phyloP scores from a whole-genome alignment of 53 echinoderm and acorn worm species.

The Henricia sp. region DNA sequence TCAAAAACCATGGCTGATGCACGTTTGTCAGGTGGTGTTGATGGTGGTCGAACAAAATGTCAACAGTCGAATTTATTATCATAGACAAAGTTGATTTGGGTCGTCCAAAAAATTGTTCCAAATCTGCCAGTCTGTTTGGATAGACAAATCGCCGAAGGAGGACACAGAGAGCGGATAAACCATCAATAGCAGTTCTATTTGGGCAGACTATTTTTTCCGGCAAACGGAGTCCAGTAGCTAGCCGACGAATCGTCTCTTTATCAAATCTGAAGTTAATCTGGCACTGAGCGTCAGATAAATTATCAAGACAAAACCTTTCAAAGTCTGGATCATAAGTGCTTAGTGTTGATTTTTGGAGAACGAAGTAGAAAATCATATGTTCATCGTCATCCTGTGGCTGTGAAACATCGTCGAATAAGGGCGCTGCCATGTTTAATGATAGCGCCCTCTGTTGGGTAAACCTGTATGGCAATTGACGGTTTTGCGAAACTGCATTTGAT shows the following conservation, averaged over 20 bases:
- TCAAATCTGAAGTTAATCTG: conserved; percentile 36
- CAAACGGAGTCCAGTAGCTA: conserved; percentile 24
- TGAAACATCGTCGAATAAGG: conserved; percentile 18
- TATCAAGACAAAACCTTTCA: conserved; percentile 27
- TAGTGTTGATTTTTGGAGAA: conserved; percentile 6
- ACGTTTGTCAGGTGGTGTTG: conserved; percentile 27
- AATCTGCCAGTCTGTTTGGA: conserved; percentile 50
- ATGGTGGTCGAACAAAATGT: conserved; percentile 28
- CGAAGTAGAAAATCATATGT: conserved; percentile 7
- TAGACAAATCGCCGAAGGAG: conserved; percentile 54
- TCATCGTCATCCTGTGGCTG: conserved; percentile 40
- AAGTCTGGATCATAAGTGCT: conserved; percentile 40
- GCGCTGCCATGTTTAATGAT: conserved; percentile 26
- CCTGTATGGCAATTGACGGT: too few species aligned
- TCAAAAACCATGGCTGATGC: conserved; percentile 42
- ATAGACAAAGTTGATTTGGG: conserved; percentile 46
- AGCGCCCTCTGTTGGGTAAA: background rate
- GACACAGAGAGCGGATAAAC: conserved; percentile 43
- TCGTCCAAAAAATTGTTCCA: conserved; percentile 57
- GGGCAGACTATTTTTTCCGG: conserved; percentile 40
- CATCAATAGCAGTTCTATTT: conserved; percentile 43
- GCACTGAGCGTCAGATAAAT: conserved; percentile 40
- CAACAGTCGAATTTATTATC: conserved; percentile 37
- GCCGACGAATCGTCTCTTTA: conserved; percentile 30
- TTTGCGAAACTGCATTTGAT: conserved; percentile 10